Conservation (phyloP, 2,797 vertebrate genomes). For the Alcedo quadribrachys region DNA sequence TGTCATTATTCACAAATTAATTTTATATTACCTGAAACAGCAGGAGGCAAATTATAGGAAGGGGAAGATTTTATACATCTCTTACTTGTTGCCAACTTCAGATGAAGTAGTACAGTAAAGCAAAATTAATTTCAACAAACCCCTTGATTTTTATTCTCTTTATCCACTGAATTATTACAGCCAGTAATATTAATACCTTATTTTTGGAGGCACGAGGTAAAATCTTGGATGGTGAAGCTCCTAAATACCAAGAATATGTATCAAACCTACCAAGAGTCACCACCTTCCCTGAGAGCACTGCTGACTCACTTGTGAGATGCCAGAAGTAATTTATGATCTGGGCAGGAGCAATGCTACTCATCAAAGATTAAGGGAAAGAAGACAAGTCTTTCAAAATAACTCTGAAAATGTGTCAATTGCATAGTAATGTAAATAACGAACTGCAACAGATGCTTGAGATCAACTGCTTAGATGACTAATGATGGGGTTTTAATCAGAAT, state of each 20-base stretch:
- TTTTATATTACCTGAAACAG: neutral
- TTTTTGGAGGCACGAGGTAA: neutral
- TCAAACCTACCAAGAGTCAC: neutral
- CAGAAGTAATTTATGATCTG: neutral
- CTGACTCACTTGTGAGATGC: neutral
- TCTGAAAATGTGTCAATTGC: fast-evolving
- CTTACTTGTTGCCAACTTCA: neutral
- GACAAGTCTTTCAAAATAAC: neutral
- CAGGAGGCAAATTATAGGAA: neutral
- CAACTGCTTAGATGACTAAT: neutral
- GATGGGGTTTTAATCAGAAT: neutral
- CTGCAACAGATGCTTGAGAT: neutral
- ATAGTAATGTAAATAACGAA: neutral
- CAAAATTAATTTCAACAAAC: neutral
- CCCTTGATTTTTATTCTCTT: neutral
- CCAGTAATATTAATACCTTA: too few species aligned
- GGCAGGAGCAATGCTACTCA: neutral
- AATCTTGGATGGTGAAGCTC: neutral
- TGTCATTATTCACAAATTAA: neutral
- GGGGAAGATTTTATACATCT: neutral
- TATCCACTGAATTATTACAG: neutral
- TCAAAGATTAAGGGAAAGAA: neutral
- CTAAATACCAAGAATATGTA: neutral
- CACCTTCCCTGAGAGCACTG: neutral
- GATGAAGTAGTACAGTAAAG: neutral